Conservation (phyloP, 2,888 invertebrate species). For the Lepeophtheirus nordmannii region DNA sequence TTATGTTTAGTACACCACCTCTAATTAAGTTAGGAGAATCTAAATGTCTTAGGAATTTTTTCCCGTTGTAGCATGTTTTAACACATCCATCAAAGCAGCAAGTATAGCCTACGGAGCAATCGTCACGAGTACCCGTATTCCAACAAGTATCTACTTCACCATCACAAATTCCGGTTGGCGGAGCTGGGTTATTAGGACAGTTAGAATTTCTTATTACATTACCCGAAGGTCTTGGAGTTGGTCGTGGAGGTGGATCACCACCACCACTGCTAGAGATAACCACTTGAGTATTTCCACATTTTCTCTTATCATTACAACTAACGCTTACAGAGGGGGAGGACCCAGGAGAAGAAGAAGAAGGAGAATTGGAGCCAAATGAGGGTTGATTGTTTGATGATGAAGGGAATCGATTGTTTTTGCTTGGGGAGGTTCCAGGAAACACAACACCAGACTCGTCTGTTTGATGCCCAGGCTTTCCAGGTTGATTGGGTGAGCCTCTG, state of each 20-base stretch:
- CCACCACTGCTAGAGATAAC: background rate
- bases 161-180: background rate
- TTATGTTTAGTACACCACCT: background rate
- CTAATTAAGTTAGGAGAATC: constrained; percentile 2
- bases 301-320: too few relatives aligned
- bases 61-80: constrained; percentile 10
- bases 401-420: background rate
- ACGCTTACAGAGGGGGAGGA: too few relatives aligned
- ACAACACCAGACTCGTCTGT: background rate
- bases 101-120: constrained; percentile 3
- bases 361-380: too few relatives aligned
- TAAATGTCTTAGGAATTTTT: constrained; percentile 6
- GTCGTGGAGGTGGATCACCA: background rate
- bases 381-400: background rate
- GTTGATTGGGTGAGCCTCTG: constrained; percentile 1
- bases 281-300: too few relatives aligned
- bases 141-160: constrained; percentile 13
- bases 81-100: constrained; percentile 17
- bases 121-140: constrained; percentile 9
- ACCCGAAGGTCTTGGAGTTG: background rate
- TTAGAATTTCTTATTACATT: background rate
- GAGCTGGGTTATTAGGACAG: background rate
- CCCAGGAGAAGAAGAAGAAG: too few relatives aligned
- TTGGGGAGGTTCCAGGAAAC: background rate
- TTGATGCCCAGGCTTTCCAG: background rate